Evolutionary conservation across 1,140 invertebrate genomes (phyloP), one percentile per base, ranked within the genome.

Genomic region (Caenorhabditis tropicalis): DNA sequence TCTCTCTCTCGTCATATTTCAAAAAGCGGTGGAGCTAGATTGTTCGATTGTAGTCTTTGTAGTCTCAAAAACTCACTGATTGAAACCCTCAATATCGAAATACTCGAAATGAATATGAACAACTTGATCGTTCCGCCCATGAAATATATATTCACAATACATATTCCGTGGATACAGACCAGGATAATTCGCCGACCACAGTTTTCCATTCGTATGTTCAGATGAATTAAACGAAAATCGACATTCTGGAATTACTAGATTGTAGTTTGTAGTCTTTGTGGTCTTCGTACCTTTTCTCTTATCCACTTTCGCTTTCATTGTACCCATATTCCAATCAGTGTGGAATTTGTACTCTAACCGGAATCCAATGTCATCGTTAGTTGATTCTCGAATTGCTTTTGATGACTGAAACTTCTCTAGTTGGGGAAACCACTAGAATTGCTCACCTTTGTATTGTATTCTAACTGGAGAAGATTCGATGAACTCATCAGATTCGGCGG

Each of bases 71-170:
- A 86, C 88, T 91, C 83, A 97, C 95, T 95, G 95, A 88, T 94
- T 92, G 74, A 96, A 95, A 82, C 96, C 96, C 92, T 97, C 96
- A 10, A 97, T 94, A 91, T 97, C 95, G 91, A 97, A 97, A 91
- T 95, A 95, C 31, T 94, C 94, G 90, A 98, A 98, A 88, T 95
- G 94, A 70, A 98, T 93, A 87, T 94, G 94, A 58, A 98, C 94
- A 87, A 94, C 94, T 90, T 98, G 95, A 46, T 56, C 49, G 70
- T 92, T 92, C 27, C 93, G 93, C 16, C 96, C 96, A 89, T 96
- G 94, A 92, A 98, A 98, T 91, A 96, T 95, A 91, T 97, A 98
- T 92, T 97, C 95, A 91, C 96, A 98, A 90, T 96, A 95, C 0
- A 96, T 96, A 91, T 96, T 94, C 85, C 96, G 93, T 0, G 96